Base-by-base conservation (phyloP, 2,888 invertebrate species). In the Drosophila parthenogenetica region DNA sequence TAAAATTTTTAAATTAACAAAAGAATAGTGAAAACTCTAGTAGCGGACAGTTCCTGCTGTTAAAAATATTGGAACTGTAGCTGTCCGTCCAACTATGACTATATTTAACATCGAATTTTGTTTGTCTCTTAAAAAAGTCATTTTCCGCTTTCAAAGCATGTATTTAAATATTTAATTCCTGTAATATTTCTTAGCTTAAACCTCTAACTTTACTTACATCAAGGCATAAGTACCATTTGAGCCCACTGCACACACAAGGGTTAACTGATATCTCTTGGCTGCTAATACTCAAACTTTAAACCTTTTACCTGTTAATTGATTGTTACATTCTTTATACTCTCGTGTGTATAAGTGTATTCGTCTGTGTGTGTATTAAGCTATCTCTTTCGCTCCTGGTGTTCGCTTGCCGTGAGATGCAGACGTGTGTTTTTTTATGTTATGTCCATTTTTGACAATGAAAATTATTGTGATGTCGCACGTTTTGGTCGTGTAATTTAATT, bases 401-500 rank as follows among this genome's bases (percentile, higher is more conserved):
- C 2, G 25, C 13, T 49, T 55, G 40, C 25, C 54, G 35, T 42
- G 19, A 51, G 66, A 79, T 54, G 75, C 77, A 83, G 87, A 86
- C 88, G 88, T 88, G 83, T 88, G 69, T 69, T 83, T 88, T 79
- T 88, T 84, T 87, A 86, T 86, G 78, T 59, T 86, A 29, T 29
- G 77, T 51, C 66, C 83, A 69, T 77, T 73, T 86, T 81, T 84
- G 88, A 89, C 89, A 87, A 89, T 84, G 87, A 82, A 88, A 89
- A 87, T 84, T 80, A 87, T 88, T 77, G 73, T 76, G 72, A 75
- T 77, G 78, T 83, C 80, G 75, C 83, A 83, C 83, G 84, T 88
- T 77, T 88, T 81, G 81, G 81, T 83, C 70, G 72, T 86, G 84
- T 90, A 83, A 90, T 90, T 88, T 88, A 83, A 89, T 87, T 89